A percentile compares a stretch with the other conserved stretches of the same genome.
Evolutionary conservation across 2,113 vertebrate species (phyloP).

Genomic region (Amazona guildingii): DNA sequence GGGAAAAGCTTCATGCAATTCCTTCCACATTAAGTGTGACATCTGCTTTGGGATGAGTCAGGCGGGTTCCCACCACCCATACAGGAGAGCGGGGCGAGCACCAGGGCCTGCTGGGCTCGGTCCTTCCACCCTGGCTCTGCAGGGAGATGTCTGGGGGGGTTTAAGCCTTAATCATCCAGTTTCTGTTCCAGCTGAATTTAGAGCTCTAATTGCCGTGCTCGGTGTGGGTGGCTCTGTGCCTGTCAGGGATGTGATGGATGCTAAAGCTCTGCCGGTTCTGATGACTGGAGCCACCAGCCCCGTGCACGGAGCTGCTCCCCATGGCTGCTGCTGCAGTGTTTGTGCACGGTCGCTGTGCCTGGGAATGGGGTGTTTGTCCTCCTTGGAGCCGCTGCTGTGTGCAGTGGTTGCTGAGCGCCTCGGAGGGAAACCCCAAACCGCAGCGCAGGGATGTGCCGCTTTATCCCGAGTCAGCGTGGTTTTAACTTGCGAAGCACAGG

Average conservation of each 20-base stretch:
- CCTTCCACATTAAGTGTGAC: not conserved
- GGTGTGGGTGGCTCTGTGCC: not conserved
- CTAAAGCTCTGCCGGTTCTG: not conserved
- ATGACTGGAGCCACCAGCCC: not conserved
- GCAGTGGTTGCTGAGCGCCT: not conserved
- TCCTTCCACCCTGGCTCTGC: not conserved
- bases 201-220: not conserved
- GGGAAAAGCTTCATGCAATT: not conserved
- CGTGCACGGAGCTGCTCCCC: not conserved
- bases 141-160: not conserved
- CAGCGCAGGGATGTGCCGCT: not conserved
- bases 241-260: not conserved
- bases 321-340: not conserved
- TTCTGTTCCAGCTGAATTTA: not conserved
- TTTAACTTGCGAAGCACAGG: not conserved
- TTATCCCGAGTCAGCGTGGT: not conserved
- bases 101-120: not conserved
- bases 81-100: not conserved
- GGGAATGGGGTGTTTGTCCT: not conserved
- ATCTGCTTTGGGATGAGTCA: slow-evolving; percentile 11
- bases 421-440: not conserved
- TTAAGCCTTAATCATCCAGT: not conserved
- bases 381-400: rapidly evolving
- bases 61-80: not conserved
- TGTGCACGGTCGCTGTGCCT: rapidly evolving